Base-by-base conservation (phyloP, 2,888 invertebrate species). In the Parnassius apollo region DNA sequence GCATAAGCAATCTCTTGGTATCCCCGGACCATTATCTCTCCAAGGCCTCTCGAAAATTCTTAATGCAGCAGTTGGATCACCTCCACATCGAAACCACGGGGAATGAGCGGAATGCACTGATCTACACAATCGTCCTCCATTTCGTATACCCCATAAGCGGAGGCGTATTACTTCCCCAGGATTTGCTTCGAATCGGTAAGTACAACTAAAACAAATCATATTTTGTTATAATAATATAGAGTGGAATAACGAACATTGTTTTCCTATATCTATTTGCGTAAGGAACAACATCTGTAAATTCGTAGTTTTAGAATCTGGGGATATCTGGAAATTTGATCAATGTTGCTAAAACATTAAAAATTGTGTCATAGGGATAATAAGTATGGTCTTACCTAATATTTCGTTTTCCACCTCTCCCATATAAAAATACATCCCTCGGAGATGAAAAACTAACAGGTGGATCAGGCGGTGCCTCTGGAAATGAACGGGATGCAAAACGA, bases 131-230 rank as follows among this genome's bases (percentile, higher is more conserved):
- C 93, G 84, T 75, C 94, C 93, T 61, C 93, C 92, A 9, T 94
- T 95, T n/a, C 94, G 90, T 3, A 97, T 92, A 66, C 95, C 94
- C 76, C 95, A 95, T 59, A 97, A 93, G 61, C 95, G 94, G 57
- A 98, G 91, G 66, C 95, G 94, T 56, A 97, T 94, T 56, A 95
- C 93, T 81, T 97, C 97, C 56, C 96, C 96, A 59, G 95, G 94
- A 75, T 95, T 95, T 0, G 95, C 97, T 86, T 97, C 96, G 78
- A 97, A 97, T 55, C 96, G 95, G 84, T 97, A 97, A 54, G 95
- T 94, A 85, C 98, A 98, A 75, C 96, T 96, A 92, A 55, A 50
- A 61, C 35, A 35, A 35, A 35, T 35, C 35, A 35, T 35, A 35
- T 4, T 35, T 35, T 35, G 35, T 35, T 7, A 35, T 4, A 3